Evolutionary conservation across 2,113 vertebrate genomes (phyloP).

Genomic region (Fregetta grallaria): DNA sequence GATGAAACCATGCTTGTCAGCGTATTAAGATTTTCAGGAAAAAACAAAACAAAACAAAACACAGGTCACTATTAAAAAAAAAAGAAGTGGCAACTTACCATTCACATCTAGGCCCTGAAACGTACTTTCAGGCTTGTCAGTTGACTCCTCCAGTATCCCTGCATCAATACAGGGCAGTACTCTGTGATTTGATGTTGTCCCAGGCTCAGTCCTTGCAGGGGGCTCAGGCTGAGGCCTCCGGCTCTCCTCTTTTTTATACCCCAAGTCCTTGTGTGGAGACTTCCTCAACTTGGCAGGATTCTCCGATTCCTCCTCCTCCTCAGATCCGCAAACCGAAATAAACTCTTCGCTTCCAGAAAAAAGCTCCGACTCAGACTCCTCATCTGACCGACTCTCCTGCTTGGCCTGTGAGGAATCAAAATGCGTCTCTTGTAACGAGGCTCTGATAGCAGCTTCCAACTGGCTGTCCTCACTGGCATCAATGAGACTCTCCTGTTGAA

Average conservation of each 20-base stretch:
- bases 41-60: not conserved
- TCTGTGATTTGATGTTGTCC: conserved; percentile 78
- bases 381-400: conserved; percentile 88
- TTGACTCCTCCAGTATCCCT: conserved; percentile 55
- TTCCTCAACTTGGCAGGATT: conserved; percentile 84
- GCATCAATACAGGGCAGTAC: conserved; percentile 58
- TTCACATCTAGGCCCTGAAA: conserved; percentile 81
- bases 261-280: conserved; percentile 90
- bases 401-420: conserved; percentile 88
- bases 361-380: conserved; percentile 94
- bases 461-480: conserved; percentile 99
- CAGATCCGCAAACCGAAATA: conserved; percentile 94
- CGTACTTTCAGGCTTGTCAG: conserved; percentile 69
- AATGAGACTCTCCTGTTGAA: conserved; percentile 92
- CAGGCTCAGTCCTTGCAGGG: conserved; percentile 75
- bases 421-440: conserved; percentile 96
- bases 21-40: not conserved
- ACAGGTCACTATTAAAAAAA: not conserved
- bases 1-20: not conserved
- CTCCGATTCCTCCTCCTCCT: conserved; percentile 82
- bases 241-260: conserved; percentile 91
- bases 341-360: conserved; percentile 97
- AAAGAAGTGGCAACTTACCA: conserved; percentile 67
- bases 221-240: conserved; percentile 88
- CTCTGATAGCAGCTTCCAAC: conserved; percentile 96